A percentile compares a stretch with the other conserved stretches of the same genome.
These are phyloP conservation scores for Poecile montanus DNA, from an alignment of 2,797 vertebrate species.

Conservation along the genomic window DNA sequence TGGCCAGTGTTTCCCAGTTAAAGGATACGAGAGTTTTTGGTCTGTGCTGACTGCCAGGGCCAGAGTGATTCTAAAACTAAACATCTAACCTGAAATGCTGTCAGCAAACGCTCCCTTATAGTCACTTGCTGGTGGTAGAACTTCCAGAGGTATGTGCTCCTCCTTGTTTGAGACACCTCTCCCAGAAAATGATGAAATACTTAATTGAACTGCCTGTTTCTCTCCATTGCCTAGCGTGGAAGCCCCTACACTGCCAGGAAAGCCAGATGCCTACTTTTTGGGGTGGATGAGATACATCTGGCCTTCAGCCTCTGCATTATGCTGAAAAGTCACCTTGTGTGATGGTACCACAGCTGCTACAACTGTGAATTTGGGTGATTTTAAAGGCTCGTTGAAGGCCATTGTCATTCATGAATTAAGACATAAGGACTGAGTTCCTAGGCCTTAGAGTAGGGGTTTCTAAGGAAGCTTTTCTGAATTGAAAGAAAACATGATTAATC, in stretches of 20 bases:
- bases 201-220: neutral
- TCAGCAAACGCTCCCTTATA: neutral
- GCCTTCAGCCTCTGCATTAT: neutral
- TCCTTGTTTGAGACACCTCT: neutral
- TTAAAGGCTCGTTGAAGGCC: neutral
- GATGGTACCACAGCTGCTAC: neutral
- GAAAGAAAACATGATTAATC: neutral
- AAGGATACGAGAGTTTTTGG: neutral
- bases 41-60: neutral
- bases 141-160: neutral
- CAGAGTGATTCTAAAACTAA: neutral
- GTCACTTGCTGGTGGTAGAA: neutral
- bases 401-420: neutral
- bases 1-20: neutral
- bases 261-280: neutral
- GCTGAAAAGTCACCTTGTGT: conserved; percentile 4
- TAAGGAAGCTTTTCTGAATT: neutral
- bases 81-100: neutral
- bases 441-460: neutral
- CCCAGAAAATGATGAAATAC: neutral
- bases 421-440: neutral
- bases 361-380: neutral
- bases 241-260: neutral
- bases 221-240: neutral
- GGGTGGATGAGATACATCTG: neutral